Conservation (phyloP, 1,140 invertebrate genomes). For the Pectinophora gossypiella region DNA sequence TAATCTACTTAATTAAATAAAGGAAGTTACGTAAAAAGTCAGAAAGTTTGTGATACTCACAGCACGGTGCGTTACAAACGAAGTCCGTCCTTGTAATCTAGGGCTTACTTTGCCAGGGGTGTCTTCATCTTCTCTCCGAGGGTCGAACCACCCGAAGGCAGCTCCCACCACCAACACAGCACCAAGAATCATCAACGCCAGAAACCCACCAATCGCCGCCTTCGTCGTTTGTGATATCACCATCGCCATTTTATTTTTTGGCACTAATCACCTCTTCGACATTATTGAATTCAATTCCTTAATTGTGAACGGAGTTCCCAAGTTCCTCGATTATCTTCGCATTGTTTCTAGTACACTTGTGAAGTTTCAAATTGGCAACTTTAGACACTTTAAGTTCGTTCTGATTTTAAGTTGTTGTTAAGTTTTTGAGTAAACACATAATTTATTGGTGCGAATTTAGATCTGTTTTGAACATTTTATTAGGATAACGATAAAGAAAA, state of each 20-base stretch:
- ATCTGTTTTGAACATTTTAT: too few species aligned
- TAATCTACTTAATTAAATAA: too few species aligned
- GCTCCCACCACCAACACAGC: slow-evolving; percentile 63
- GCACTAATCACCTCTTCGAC: slow-evolving; percentile 47
- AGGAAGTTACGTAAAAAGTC: too few species aligned
- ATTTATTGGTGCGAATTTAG: too few species aligned
- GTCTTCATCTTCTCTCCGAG: slow-evolving; percentile 62
- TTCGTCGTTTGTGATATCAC: slow-evolving; percentile 69
- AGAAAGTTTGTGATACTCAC: too few species aligned
- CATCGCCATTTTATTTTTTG: slow-evolving; percentile 59
- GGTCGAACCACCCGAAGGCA: slow-evolving; percentile 66
- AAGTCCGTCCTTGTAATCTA: slow-evolving; percentile 63
- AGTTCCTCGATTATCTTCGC: background rate
- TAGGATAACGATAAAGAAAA: too few species aligned
- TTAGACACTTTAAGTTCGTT: background rate
- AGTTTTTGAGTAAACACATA: background rate
- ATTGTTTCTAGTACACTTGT: slow-evolving; percentile 3
- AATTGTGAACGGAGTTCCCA: slow-evolving; percentile 1
- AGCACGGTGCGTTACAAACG: slow-evolving; percentile 64
- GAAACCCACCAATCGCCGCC: slow-evolving; percentile 59
- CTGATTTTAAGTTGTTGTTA: background rate
- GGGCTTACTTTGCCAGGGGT: slow-evolving; percentile 64
- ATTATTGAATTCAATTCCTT: slow-evolving; percentile 18
- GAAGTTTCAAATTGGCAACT: background rate
- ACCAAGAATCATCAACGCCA: slow-evolving; percentile 65